Base-by-base conservation (phyloP, 2,888 invertebrate species). In the Nomada hirtipes region DNA sequence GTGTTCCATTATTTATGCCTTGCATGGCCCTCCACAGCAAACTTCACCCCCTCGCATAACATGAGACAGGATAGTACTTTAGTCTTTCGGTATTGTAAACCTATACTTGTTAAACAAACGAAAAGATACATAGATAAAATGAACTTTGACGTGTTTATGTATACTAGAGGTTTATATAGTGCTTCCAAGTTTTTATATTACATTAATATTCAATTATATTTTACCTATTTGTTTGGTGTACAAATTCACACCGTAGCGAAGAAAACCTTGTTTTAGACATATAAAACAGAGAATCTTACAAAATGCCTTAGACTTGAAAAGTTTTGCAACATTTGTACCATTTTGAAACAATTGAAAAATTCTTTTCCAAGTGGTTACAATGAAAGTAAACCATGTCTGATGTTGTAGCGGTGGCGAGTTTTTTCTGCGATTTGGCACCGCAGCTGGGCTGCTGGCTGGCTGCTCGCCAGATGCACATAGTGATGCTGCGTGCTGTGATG, bases 391-490 rank as follows among this genome's bases (percentile, higher is more conserved):
- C 85, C 88, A 88, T 92, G 91, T 92, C 92, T 92, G 89, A 91
- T 95, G 95, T 96, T 96, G 92, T 96, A 97, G 97, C 96, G 92
- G 89, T 96, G 92, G 92, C 95, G 92, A 96, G 96, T 92, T 95
- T 96, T 94, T 94, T 96, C 93, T 94, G 95, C 94, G 96, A 96
- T 94, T 94, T 97, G 94, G 94, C 95, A 93, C 96, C 96, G 83
- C 95, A 95, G 92, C 94, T 97, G 94, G 97, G 96, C 90, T 95
- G 95, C 91, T 95, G 96, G 95, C 94, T 95, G 87, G 97, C 97
- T 88, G 96, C 97, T 85, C 93, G 94, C 88, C 91, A 92, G 85
- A 93, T 94, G 91, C 94, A 94, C 91, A 88, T 91, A 83, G 86
- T 92, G 89, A 93, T 94, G 92, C 92, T 94, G 89, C 86, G 90